A percentile compares a stretch with the other conserved stretches of the same genome.
Evolutionary conservation across 1,140 invertebrate genomes (phyloP).

Genomic region (Drosophila sucinea): DNA sequence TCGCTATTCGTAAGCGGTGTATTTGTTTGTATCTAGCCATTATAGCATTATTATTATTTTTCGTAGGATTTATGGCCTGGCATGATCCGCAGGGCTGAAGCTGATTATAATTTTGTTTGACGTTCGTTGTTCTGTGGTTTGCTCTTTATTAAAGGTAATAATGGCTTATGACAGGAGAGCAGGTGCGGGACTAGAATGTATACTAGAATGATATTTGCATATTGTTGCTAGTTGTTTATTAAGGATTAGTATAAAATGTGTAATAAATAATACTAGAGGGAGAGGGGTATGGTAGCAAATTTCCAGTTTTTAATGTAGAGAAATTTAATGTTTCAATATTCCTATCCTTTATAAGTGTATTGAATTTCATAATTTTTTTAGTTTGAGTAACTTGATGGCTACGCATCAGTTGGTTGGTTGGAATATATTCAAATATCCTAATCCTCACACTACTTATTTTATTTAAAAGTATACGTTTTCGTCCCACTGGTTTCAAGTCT

Average conservation of each 20-base stretch:
- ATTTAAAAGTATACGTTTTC: slow-evolving; percentile 1
- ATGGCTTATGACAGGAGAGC: slow-evolving; percentile 29
- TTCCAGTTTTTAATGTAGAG: too few relatives aligned
- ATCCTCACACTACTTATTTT: not conserved
- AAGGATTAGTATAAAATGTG: not conserved
- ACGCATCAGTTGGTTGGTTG: too few relatives aligned
- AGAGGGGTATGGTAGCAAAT: too few relatives aligned
- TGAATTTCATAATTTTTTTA: too few relatives aligned
- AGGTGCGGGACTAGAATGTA: too few relatives aligned
- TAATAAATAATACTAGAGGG: slow-evolving; percentile 13
- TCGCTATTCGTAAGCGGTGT: not conserved
- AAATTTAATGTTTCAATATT: slow-evolving; percentile 6
- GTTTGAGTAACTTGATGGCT: too few relatives aligned
- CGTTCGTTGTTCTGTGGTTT: slow-evolving; percentile 39
- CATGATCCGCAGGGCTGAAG: slow-evolving; percentile 23
- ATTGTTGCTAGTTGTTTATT: slow-evolving; percentile 19
- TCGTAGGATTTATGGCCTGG: slow-evolving; percentile 50
- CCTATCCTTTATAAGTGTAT: too few relatives aligned
- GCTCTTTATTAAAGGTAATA: slow-evolving; percentile 49
- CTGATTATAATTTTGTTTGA: slow-evolving; percentile 66
- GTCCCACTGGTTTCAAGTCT: not conserved
- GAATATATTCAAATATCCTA: too few relatives aligned
- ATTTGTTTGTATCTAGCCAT: slow-evolving; percentile 4
- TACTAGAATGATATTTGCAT: not conserved
- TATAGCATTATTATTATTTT: slow-evolving; percentile 1